Conservation (phyloP, 1,140 invertebrate genomes). For the Anastrepha obliqua region DNA sequence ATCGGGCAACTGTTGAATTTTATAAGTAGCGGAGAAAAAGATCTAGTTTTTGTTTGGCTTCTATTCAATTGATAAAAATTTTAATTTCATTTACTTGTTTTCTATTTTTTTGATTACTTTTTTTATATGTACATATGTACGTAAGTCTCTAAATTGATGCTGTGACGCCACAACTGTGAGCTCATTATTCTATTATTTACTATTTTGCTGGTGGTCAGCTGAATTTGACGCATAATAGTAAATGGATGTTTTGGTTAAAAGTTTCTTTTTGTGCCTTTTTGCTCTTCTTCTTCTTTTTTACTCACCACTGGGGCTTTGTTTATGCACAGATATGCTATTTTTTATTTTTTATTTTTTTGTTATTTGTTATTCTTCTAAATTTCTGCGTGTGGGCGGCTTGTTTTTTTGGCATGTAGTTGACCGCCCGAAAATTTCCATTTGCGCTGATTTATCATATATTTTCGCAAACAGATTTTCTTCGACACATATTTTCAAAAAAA, state of each 20-base stretch:
- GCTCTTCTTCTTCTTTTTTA: no score
- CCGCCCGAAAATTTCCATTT: constrained; percentile 39
- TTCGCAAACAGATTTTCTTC: background rate
- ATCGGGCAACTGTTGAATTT: background rate
- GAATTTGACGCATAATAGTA: background rate
- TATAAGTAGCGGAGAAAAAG: background rate
- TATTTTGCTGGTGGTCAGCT: background rate
- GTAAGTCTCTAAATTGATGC: background rate
- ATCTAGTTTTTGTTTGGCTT: background rate
- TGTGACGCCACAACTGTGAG: background rate
- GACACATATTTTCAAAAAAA: background rate
- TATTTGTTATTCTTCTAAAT: no score
- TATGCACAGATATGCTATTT: no score
- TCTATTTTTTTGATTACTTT: background rate
- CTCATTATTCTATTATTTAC: constrained; percentile 1
- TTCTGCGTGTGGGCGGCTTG: background rate
- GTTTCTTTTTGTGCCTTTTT: background rate
- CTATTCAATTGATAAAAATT: background rate
- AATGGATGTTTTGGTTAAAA: background rate
- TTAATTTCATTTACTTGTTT: background rate
- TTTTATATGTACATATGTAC: background rate
- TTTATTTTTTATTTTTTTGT: no score
- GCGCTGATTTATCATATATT: background rate
- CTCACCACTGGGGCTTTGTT: no score
- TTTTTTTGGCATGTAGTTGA: background rate